Conservation (phyloP, 2,888 invertebrate species). For the Lithophane socia region DNA sequence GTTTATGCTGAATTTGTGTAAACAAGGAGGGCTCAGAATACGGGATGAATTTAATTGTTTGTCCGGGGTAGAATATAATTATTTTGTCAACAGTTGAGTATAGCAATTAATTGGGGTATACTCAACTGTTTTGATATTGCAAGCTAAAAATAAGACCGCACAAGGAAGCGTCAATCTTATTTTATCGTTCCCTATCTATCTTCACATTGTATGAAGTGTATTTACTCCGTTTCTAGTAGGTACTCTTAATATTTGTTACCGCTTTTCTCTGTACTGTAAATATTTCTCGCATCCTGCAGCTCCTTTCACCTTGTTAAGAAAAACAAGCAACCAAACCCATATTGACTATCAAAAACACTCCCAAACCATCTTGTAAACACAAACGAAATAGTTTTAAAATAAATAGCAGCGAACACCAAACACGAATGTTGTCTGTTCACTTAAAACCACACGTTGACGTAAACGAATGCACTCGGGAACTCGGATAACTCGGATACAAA, state of each 20-base stretch:
- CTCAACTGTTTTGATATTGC: slow-evolving; percentile 34
- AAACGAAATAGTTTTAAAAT: slow-evolving; percentile 60
- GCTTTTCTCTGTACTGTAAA: slow-evolving; percentile 28
- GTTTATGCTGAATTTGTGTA: slow-evolving; percentile 51
- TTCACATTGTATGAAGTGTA: slow-evolving; percentile 14
- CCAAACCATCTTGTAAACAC: slow-evolving; percentile 52
- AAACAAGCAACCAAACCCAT: slow-evolving; percentile 23
- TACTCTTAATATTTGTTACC: slow-evolving; percentile 19
- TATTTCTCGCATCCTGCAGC: slow-evolving; percentile 25
- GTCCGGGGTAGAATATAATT: slow-evolving; percentile 42
- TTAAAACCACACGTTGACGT: slow-evolving; percentile 71
- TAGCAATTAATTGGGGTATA: slow-evolving; percentile 47
- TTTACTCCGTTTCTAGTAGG: slow-evolving; percentile 5
- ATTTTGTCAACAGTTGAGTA: slow-evolving; percentile 54
- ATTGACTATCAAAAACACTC: slow-evolving; percentile 45
- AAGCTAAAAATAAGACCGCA: slow-evolving; percentile 31
- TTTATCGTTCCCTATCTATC: slow-evolving; percentile 23
- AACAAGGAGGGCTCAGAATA: slow-evolving; percentile 44
- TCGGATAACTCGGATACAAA: slow-evolving; percentile 73
- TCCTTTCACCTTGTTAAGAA: slow-evolving; percentile 20
- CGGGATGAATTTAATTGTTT: slow-evolving; percentile 38
- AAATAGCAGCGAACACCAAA: slow-evolving; percentile 54
- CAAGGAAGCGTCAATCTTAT: slow-evolving; percentile 50
- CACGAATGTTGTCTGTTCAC: slow-evolving; percentile 58
- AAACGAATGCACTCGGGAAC: slow-evolving; percentile 72